Evolutionary conservation across 37 sponge, comb jelly and placozoan species (phyloP).

Genomic region (Mnemiopsis leidyi): DNA sequence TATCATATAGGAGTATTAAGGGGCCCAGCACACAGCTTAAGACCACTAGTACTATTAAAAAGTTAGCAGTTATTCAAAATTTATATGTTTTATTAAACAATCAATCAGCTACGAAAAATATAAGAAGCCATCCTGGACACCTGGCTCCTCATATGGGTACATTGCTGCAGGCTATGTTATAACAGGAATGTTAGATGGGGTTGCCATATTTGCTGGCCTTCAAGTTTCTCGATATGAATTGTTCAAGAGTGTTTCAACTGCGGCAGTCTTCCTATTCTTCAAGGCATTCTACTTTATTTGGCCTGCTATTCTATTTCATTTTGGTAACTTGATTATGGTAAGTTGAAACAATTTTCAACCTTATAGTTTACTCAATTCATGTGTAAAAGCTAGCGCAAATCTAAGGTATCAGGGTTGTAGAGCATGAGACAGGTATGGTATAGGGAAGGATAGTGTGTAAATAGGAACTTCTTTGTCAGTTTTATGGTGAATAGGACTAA

Average conservation of each 20-base stretch:
- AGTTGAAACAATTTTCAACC: no score
- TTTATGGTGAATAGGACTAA: no score
- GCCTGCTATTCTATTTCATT: not conserved
- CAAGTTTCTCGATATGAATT: conserved; percentile 29
- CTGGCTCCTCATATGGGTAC: conserved; percentile 6
- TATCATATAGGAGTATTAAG: no score
- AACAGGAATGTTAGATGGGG: conserved; percentile 1
- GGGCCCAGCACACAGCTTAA: no score
- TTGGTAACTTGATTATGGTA: conserved; percentile 3
- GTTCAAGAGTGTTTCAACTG: conserved; percentile 35
- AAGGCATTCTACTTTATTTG: conserved; percentile 36
- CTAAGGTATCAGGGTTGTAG: no score
- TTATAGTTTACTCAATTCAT: no score
- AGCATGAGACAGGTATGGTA: no score
- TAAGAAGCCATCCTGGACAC: conserved; percentile 33
- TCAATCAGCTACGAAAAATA: conserved; percentile 5
- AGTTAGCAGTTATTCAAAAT: no score
- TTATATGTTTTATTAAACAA: not conserved
- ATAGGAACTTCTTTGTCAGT: no score
- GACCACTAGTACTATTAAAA: no score
- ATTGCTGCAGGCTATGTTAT: conserved; percentile 2
- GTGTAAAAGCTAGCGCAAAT: no score
- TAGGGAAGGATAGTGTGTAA: no score
- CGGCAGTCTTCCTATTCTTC: conserved; percentile 1
- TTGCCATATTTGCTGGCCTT: not conserved